Percentiles rank a stretch among this genome's conserved stretches.
Conservation (phyloP, 2,113 vertebrate species). For the Apus apus region DNA sequence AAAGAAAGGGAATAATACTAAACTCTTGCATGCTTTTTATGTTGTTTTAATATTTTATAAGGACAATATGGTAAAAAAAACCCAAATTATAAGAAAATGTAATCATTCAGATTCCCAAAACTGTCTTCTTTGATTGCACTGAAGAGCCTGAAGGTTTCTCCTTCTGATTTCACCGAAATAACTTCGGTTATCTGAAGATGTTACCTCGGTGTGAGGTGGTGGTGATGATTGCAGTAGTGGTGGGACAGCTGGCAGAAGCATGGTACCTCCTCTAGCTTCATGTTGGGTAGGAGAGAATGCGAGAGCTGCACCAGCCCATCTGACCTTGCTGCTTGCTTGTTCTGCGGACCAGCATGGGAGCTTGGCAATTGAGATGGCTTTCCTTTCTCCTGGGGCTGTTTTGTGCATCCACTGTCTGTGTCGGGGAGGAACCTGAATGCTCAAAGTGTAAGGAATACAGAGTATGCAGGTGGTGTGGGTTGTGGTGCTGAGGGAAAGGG, state of each 20-base stretch:
- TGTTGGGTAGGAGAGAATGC: fast-evolving
- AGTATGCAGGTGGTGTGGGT: no score
- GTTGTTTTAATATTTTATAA: not conserved
- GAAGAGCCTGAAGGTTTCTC: not conserved
- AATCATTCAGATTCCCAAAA: not conserved
- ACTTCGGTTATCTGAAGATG: not conserved
- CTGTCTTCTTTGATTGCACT: not conserved
- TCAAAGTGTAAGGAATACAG: not conserved
- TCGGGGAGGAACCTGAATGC: not conserved
- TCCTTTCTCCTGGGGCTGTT: not conserved
- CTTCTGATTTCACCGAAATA: not conserved
- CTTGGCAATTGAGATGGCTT: not conserved
- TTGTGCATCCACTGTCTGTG: not conserved
- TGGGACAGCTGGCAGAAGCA: not conserved
- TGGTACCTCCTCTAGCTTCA: fast-evolving
- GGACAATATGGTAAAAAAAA: not conserved
- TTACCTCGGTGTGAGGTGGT: not conserved
- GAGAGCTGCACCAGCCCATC: fast-evolving
- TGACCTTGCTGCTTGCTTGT: not conserved
- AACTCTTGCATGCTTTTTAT: not conserved
- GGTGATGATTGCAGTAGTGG: not conserved
- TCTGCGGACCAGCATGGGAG: not conserved
- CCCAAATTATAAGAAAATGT: not conserved
- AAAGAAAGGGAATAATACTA: not conserved
- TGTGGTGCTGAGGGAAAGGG: not conserved